Percentiles rank a stretch among this genome's conserved stretches.
Conservation (phyloP, 2,797 vertebrate species). For the Rhinichthys osculus region DNA sequence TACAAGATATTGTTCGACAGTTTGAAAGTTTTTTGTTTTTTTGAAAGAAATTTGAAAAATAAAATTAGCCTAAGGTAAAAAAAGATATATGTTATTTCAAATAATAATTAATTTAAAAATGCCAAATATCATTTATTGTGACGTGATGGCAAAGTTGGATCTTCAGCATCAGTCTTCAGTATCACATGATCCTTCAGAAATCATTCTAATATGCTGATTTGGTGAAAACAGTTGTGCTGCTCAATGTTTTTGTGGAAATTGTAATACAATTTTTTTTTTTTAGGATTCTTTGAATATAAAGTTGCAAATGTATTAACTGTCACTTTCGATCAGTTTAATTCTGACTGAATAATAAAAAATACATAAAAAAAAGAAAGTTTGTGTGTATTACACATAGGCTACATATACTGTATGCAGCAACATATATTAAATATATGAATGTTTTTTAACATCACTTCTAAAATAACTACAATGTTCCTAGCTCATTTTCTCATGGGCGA, state of each 20-base stretch:
- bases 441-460: no score
- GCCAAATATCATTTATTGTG: no score
- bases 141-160: no score
- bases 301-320: not conserved
- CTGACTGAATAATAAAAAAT: not conserved
- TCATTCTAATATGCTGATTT: no score
- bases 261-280: not conserved
- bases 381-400: not conserved
- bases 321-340: not conserved
- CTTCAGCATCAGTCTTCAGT: no score
- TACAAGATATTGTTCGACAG: not conserved
- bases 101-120: not conserved
- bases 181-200: no score
- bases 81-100: not conserved
- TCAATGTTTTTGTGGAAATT: not conserved
- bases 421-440: not conserved
- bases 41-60: not conserved
- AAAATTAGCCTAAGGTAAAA: not conserved
- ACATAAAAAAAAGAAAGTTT: not conserved
- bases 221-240: not conserved
- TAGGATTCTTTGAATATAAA: not conserved
- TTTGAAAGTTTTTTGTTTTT: not conserved
- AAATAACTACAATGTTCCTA: no score
- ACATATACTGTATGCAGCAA: not conserved
- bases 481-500: no score